phyloP scores from a whole-genome alignment of 2,113 vertebrate species.

The Hystrix cristata region DNA sequence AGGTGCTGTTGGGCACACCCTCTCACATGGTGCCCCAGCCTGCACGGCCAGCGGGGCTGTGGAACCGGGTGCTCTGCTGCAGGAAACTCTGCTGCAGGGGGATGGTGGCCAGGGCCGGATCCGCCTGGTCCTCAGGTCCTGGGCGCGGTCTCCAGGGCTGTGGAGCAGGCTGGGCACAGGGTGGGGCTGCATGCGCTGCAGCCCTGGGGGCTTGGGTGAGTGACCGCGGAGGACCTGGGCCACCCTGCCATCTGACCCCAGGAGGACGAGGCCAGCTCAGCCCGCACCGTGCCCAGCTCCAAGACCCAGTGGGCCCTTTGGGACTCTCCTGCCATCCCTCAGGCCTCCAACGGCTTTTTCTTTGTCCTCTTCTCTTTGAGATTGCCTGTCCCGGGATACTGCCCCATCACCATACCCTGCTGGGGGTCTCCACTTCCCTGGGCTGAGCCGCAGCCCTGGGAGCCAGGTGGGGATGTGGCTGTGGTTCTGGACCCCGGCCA shows the following conservation, averaged over 20 bases:
- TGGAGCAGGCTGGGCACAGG: not conserved
- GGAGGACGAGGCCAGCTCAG: not conserved
- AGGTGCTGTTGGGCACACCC: not conserved
- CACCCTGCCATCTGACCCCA: not conserved
- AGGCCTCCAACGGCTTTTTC: not conserved
- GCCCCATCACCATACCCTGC: accelerated
- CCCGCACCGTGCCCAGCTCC: not conserved
- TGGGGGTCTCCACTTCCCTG: too few relatives aligned
- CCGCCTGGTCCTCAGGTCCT: accelerated
- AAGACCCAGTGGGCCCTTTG: not conserved
- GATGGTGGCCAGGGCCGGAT: not conserved
- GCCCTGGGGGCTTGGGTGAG: not conserved
- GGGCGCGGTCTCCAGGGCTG: accelerated
- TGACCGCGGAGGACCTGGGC: not conserved
- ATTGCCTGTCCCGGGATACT: accelerated
- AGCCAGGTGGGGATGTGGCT: not conserved
- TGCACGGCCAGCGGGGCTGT: not conserved
- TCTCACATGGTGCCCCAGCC: not conserved
- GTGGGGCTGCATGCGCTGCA: not conserved
- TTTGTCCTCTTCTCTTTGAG: not conserved
- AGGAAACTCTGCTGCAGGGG: not conserved
- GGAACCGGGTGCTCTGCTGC: not conserved
- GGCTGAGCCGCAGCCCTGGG: not conserved
- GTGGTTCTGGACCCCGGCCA: not conserved
- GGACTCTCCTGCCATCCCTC: not conserved